Evolutionary conservation across 1,140 invertebrate species (phyloP).

Genomic region (Macrostomum lignano): DNA sequence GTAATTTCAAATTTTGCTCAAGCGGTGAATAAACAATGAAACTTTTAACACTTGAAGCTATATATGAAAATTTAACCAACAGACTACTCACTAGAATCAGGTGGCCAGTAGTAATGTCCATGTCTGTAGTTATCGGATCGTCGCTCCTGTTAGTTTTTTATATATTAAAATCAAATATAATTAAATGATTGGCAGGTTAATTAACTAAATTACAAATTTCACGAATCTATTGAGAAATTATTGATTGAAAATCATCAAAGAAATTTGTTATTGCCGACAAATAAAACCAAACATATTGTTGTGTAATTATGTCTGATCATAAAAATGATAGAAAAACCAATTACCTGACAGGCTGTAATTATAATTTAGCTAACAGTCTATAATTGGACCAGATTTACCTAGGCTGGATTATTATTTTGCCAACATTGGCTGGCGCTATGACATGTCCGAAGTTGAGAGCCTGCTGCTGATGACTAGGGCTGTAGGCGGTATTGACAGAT

Average conservation of each 20-base stretch:
- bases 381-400: not conserved
- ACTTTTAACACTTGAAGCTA: not conserved
- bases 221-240: not conserved
- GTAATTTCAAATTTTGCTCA: slow-evolving; percentile 3
- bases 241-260: no score
- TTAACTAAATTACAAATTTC: not conserved
- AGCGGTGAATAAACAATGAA: slow-evolving; percentile 4
- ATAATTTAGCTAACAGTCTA: not conserved
- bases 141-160: slow-evolving; percentile 41
- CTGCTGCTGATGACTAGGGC: no score
- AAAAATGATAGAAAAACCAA: not conserved
- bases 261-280: no score
- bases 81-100: slow-evolving; percentile 59
- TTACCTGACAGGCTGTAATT: not conserved
- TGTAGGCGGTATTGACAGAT: no score
- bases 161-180: not conserved
- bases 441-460: no score
- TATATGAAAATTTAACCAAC: not conserved
- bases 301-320: no score
- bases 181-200: not conserved
- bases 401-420: not conserved
- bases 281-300: no score
- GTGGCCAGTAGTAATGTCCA: slow-evolving; percentile 96
- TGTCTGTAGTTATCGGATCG: slow-evolving; percentile 60
- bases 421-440: no score